Evolutionary conservation across 2,888 invertebrate species (phyloP), one percentile per base, ranked within the genome.

Genomic region (Agrypnus murinus): DNA sequence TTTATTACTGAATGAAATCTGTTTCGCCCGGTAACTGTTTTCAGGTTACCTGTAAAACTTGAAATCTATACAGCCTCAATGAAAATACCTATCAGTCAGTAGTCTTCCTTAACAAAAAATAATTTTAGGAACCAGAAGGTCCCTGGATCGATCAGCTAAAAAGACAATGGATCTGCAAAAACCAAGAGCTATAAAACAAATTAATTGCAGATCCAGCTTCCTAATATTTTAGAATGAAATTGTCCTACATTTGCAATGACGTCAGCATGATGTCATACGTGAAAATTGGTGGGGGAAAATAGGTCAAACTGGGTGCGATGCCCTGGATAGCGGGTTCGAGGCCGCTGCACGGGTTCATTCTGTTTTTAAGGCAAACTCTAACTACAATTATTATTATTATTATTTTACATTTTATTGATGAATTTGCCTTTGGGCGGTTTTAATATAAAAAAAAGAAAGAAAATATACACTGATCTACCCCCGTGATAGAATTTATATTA

Each of bases 281-380:
- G 76, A 70, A 73, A 73, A 43, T 50, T 70, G 53, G 70, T 68
- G 75, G 72, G 73, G 87, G 89, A 40, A 43, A 58, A 6, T 91
- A 86, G 90, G 90, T 90, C 90, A 88, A 86, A 86, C 87, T 88
- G 90, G 90, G 88, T 90, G 89, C 90, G 90, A 88, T 88, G 87
- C 86, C 89, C 89, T 86, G 89, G 82, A 81, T 81, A 77, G 78
- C 79, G 79, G 82, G 83, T 84, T 83, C 82, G 84, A 84, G 83
- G 83, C 81, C 83, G 81, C 77, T 80, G 80, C 80, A 81, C 80
- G 80, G 79, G 79, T 83, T 82, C 82, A 81, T 82, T 82, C 82
- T 82, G 78, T 78, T 75, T 77, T 80, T 74, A 73, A 71, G 75
- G 74, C 70, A 58, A 25, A 69, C 69, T 68, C 62, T n/a, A n/a